Evolutionary conservation across 1,140 invertebrate species (phyloP).

Genomic region (Matsumurasca onukii): DNA sequence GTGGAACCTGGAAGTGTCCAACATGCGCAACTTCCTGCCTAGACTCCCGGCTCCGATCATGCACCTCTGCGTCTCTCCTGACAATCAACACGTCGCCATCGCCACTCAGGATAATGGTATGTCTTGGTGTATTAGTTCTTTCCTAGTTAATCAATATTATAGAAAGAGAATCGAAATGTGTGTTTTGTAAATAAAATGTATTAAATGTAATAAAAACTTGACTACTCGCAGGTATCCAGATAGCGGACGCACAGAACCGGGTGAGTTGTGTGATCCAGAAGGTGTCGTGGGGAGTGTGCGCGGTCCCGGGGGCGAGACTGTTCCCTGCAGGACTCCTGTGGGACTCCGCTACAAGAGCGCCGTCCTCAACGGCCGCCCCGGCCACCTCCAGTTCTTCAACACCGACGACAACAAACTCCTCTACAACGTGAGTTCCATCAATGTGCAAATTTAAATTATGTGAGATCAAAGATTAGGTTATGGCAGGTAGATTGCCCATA

Average conservation of each 20-base stretch:
- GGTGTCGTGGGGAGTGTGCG: slow-evolving; percentile 58
- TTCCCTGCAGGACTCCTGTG: slow-evolving; percentile 64
- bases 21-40: slow-evolving; percentile 66
- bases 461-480: too few species aligned
- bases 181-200: too few species aligned
- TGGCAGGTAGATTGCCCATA: too few species aligned
- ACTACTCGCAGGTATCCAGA: slow-evolving; percentile 61
- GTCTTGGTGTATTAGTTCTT: slow-evolving; percentile 8
- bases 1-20: slow-evolving; percentile 62
- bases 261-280: slow-evolving; percentile 65
- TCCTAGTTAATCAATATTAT: background rate
- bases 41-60: slow-evolving; percentile 68
- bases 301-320: slow-evolving; percentile 49
- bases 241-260: slow-evolving; percentile 61
- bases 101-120: slow-evolving; percentile 73
- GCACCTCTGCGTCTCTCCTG: slow-evolving; percentile 63
- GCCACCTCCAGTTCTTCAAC: slow-evolving; percentile 81
- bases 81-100: slow-evolving; percentile 65
- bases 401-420: slow-evolving; percentile 61
- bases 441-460: too few species aligned
- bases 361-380: slow-evolving; percentile 73
- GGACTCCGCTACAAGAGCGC: slow-evolving; percentile 65
- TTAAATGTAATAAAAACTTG: too few species aligned
- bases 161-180: too few species aligned
- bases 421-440: slow-evolving; percentile 74